Evolutionary conservation across 2,113 vertebrate genomes (phyloP).

Genomic region (Calidris pugnax): DNA sequence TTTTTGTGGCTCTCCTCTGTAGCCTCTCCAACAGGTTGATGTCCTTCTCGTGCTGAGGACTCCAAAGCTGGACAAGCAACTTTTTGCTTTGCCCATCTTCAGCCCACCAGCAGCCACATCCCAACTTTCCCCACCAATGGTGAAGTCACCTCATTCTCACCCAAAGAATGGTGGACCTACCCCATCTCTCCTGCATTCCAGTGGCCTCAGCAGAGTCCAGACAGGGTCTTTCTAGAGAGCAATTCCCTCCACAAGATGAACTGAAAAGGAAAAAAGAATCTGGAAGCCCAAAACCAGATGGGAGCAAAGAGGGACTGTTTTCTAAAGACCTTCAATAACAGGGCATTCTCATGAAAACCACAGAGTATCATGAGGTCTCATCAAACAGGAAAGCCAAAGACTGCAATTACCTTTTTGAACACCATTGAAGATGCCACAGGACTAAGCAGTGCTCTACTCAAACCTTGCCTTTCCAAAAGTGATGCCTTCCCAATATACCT

Average conservation of each 20-base stretch:
- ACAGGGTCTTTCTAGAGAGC: background rate
- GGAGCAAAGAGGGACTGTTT: background rate
- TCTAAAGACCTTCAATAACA: background rate
- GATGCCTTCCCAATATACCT: background rate
- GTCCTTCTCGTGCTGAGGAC: background rate
- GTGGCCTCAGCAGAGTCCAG: background rate
- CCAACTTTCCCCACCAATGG: background rate
- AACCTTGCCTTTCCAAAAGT: background rate
- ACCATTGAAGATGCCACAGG: background rate
- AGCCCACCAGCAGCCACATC: background rate
- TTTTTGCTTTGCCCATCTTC: background rate
- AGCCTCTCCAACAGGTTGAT: background rate
- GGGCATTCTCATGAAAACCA: background rate
- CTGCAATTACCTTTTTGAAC: background rate
- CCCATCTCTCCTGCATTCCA: background rate
- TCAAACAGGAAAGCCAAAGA: background rate
- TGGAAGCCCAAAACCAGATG: background rate
- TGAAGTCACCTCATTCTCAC: background rate
- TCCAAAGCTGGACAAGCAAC: background rate
- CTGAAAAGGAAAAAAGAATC: background rate
- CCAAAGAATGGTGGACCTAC: rapidly evolving
- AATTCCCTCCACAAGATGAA: background rate
- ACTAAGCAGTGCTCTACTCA: background rate
- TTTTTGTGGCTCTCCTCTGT: background rate
- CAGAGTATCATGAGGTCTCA: background rate